Base-by-base conservation (phyloP, 2,888 invertebrate species). In the Lasioglossum marginatum region DNA sequence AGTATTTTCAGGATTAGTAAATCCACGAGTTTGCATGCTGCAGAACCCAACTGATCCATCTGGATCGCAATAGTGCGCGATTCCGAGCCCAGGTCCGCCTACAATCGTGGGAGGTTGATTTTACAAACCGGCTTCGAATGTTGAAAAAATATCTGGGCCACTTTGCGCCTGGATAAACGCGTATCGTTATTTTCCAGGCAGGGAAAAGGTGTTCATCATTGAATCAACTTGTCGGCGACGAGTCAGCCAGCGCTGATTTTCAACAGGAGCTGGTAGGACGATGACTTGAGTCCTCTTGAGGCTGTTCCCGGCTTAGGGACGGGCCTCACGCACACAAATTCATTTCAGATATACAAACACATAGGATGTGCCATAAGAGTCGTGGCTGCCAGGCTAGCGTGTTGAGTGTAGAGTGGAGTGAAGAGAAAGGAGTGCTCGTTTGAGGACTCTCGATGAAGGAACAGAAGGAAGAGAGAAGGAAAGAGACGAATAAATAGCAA, bases 261-360 rank as follows among this genome's bases (percentile, higher is more conserved):
- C 90, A 88, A 90, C 84, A 85, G 82, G 84, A 83, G 87, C 79
- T 72, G 66, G 82, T 87, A 90, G 86, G 87, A 90, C 85, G 43
- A 71, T 43, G 75, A 86, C 87, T 88, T 87, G 90, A 90, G 87
- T 77, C 88, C 90, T 88, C 88, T 90, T 90, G 90, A 90, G 87
- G 90, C 90, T 86, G 90, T 82, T 87, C 87, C 88, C 81, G 81
- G 85, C 52, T 81, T 87, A 83, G 86, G 87, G 85, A 87, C 27
- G 14, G 85, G 85, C 81, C 79, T 68, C 78, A 83, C 83, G 83
- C 73, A 79, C 88, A 82, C 79, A 73, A 83, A 80, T 52, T 34
- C 66, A 31, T 31, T 34, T 66, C 31, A 66, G 31, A 34, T 34
- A 34, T 34, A 66, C 66, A 66, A 66, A 66, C 66, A 66, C 66